Evolutionary conservation across 2,113 vertebrate genomes (phyloP), one percentile per base, ranked within the genome.

Genomic region (Spheniscus mendiculus): DNA sequence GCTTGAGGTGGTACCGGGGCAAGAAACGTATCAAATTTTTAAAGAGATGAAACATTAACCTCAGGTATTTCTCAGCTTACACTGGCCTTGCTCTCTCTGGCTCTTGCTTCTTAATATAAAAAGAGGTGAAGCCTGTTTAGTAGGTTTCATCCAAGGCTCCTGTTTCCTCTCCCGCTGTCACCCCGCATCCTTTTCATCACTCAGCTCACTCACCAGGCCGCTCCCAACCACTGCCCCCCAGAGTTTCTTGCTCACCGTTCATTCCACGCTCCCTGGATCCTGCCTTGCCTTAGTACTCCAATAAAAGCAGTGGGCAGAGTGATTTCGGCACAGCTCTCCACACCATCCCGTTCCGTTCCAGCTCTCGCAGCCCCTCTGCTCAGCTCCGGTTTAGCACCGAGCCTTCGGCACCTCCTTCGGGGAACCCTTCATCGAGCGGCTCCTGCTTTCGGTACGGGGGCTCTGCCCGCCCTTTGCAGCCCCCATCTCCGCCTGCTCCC

Each of bases 301-400:
- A 2, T 10, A 15, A 47, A 65, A 27, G 0, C 30, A 2, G 3
- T 0, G 12, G 2, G 15, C 38, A 63, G 9, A 4, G 25, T 0
- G 27, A 66, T 6, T 66, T 21, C 55, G 40, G 65, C 61, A 9
- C 40, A 53, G 27, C 21, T 78, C 38, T 30, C 65, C 3, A 0
- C 5, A 26, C 11, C 27, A 13, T 0, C 29, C n/a, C 3, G 1
- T 12, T 21, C 77, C 6, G 22, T 9, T 18, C 55, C 73, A 32
- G 34, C 29, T 34, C n/a, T 44, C 0, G 1, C 36, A 56, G 80
- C 5, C 50, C 20, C 58, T 44, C 7, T 0, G 1, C 25, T 15
- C 32, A 10, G 47, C 38, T 34, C 38, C 4, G 8, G 7, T 1
- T n/a, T 29, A 19, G 42, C 38, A 32, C 15, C 5, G 9, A 34